phyloP scores from a whole-genome alignment of 2,113 vertebrate species.

The Trichechus manatus region DNA sequence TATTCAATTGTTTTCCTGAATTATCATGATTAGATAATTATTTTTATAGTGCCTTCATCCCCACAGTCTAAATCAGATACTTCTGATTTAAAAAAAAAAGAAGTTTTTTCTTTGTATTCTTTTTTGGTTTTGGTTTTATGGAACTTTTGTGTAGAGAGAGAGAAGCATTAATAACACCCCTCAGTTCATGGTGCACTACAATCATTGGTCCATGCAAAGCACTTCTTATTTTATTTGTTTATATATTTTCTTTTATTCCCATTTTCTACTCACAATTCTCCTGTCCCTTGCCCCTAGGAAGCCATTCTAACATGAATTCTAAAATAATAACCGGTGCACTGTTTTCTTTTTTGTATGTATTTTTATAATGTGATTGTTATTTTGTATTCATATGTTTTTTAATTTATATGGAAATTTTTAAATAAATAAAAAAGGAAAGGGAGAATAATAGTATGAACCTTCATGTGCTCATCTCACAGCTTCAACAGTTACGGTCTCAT shows the following conservation, averaged over 20 bases:
- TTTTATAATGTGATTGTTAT: background rate
- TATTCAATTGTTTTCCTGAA: constrained; percentile 53
- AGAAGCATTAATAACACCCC: background rate
- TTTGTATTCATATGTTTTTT: background rate
- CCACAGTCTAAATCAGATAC: constrained; percentile 2
- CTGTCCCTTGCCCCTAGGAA: background rate
- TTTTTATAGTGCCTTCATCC: constrained; percentile 36
- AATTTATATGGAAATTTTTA: constrained; percentile 31
- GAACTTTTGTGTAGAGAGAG: background rate
- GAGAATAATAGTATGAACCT: background rate
- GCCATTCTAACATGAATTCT: constrained; percentile 13
- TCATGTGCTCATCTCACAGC: background rate
- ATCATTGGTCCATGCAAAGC: background rate
- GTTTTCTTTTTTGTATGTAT: constrained; percentile 9
- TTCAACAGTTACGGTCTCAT: background rate
- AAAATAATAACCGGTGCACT: background rate
- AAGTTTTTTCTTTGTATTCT: background rate
- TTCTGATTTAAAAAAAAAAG: background rate
- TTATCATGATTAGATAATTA: constrained; percentile 42
- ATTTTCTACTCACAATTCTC: background rate
- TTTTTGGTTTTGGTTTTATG: background rate
- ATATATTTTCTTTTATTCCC: background rate
- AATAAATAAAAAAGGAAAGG: background rate
- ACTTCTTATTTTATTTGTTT: constrained; percentile 37
- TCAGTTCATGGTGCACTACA: background rate